Base-by-base conservation (phyloP, 2,797 vertebrate species). In the Muscicapa comitata region DNA sequence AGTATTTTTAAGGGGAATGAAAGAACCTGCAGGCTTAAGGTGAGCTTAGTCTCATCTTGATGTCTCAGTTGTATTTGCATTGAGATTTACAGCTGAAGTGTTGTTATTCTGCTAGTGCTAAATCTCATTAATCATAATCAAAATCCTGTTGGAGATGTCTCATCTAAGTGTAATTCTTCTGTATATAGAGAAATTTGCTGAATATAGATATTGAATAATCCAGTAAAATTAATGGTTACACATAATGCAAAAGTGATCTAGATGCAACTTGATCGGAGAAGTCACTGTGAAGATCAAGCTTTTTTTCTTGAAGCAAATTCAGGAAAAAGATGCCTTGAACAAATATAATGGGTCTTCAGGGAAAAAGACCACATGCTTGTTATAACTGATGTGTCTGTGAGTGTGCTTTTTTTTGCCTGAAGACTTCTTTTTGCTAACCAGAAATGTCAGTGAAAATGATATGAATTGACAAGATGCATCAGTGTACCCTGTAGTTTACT, bases 381-480 rank as follows among this genome's bases (percentile, higher is more conserved):
- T 94, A 43, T 57, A 91, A 83, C 43, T 63, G 78, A 3, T 80
- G 53, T 72, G 93, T 79, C 70, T 58, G 26, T 51, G 63, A 83
- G 65, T 53, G 72, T 89, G 90, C 42, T 48, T 51, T 65, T 63
- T 59, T 67, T 95, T 87, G 94, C 96, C 96, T 48, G 71, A 75
- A 95, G 95, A 33, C 58, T 78, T 63, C n/a, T 92, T 90, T 90
- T 63, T 88, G 61, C 58, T 91, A 80, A 68, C 53, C 58, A 78
- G 75, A 84, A 83, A 88, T 92, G 93, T 90, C 95, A 88, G 88
- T 97, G 93, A 96, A 86, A 82, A 79, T 92, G 11, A 97, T 96
- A 58, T 38, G 78, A 96, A 96, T 91, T 96, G 96, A 95, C 93
- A 93, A 74, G 76, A 89, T 90, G 55, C 47, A 82, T 89, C 65